Percentiles rank a stretch among this genome's conserved stretches.
phyloP scores from a whole-genome alignment of 2,797 vertebrate genomes.

The Centroberyx gerrardi region DNA sequence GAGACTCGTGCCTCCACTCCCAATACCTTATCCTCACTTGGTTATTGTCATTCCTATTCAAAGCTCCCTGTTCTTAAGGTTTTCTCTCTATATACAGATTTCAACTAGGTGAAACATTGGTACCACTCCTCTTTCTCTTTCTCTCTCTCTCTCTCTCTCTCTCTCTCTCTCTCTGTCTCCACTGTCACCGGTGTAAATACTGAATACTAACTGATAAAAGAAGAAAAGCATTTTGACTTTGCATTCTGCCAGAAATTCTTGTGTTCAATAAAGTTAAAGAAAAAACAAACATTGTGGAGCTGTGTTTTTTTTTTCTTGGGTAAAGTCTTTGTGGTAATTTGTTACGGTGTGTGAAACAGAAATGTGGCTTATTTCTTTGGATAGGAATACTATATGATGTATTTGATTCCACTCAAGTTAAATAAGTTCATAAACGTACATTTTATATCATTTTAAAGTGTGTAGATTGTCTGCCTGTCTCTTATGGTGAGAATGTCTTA shows the following conservation, averaged over 20 bases:
- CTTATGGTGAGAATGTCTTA: too few species aligned
- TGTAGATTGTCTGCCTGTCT: too few species aligned
- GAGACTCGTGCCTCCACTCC: constrained; percentile 70
- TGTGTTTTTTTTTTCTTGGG: constrained; percentile 4
- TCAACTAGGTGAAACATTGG: constrained; percentile 88
- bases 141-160: constrained; percentile 71
- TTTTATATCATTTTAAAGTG: too few species aligned
- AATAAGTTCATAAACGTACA: too few species aligned
- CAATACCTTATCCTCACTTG: constrained; percentile 79
- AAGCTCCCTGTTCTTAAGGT: constrained; percentile 85
- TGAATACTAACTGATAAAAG: constrained; percentile 89
- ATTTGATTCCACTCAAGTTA: too few species aligned
- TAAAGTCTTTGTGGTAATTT: neutral
- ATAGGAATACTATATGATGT: too few species aligned
- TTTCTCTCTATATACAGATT: constrained; percentile 90
- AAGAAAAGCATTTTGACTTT: constrained; percentile 88
- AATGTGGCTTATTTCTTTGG: neutral
- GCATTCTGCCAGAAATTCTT: constrained; percentile 94
- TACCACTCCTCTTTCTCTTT: constrained; percentile 76
- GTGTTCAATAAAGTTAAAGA: constrained; percentile 94
- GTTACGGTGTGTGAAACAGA: neutral
- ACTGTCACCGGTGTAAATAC: constrained; percentile 96
- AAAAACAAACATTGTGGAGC: constrained; percentile 38
- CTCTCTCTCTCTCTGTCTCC: constrained; percentile 46
- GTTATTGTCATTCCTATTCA: constrained; percentile 85